These are phyloP conservation scores for Acrocephalus arundinaceus DNA, from an alignment of 2,113 vertebrate genomes.

Conservation along the genomic window DNA sequence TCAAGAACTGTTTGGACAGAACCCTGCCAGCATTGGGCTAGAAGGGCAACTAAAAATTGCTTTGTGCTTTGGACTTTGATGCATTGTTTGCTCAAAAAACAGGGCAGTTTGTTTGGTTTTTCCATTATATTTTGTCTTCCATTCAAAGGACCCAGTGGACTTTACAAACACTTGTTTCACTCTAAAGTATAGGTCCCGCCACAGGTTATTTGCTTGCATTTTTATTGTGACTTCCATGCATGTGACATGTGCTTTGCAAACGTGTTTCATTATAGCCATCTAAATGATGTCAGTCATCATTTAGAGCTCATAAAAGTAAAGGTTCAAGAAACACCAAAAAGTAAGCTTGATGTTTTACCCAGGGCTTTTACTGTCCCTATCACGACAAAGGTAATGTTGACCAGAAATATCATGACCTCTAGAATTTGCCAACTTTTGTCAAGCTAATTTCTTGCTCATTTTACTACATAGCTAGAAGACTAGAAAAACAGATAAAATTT, in stretches of 20 bases:
- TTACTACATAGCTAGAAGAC: background rate
- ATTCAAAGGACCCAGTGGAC: background rate
- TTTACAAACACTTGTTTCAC: background rate
- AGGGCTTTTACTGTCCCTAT: background rate
- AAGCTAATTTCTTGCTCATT: background rate
- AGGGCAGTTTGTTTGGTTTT: background rate
- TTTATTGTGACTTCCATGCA: background rate
- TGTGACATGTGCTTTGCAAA: background rate
- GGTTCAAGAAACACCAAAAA: background rate
- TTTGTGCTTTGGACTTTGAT: background rate
- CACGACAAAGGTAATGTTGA: background rate
- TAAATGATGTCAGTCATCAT: background rate
- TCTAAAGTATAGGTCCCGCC: background rate
- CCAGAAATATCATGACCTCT: background rate
- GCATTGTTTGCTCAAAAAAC: background rate
- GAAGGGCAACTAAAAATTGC: background rate
- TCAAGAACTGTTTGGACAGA: background rate
- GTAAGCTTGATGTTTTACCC: background rate
- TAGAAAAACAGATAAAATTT: background rate
- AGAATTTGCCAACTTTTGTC: background rate
- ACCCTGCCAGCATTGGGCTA: background rate
- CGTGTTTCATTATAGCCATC: background rate
- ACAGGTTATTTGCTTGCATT: background rate
- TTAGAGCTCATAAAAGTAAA: background rate
- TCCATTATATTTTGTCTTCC: background rate